Conservation (phyloP, 2,888 invertebrate species). For the Hypomecis punctinalis region DNA sequence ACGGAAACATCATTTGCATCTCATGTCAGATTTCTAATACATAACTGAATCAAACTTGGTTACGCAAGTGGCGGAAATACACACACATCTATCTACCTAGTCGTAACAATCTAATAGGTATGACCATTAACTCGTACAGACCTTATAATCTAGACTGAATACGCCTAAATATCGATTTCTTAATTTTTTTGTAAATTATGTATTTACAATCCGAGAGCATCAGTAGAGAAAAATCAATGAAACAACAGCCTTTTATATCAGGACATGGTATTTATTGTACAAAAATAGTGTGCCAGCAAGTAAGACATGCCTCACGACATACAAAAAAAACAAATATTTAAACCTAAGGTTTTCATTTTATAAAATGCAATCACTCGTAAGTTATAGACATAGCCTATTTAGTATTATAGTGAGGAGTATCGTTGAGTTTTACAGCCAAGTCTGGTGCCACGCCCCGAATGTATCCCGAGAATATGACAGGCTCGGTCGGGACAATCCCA, state of each 20-base stretch:
- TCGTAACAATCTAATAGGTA: too few relatives aligned
- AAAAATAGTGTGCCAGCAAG: conserved; percentile 85
- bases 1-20: conserved; percentile 33
- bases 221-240: conserved; percentile 66
- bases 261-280: conserved; percentile 85
- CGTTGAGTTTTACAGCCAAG: conserved; percentile 82
- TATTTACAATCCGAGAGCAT: too few relatives aligned
- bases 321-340: conserved; percentile 82
- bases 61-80: conserved; percentile 16
- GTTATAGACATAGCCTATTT: conserved; percentile 81
- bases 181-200: not conserved
- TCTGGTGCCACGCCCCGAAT: conserved; percentile 62
- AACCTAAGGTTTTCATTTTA: conserved; percentile 77
- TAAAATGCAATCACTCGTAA: conserved; percentile 84
- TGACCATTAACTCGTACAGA: too few relatives aligned
- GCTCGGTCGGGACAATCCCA: conserved; percentile 53
- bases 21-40: conserved; percentile 34
- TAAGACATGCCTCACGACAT: conserved; percentile 81
- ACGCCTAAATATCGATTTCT: too few relatives aligned
- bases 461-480: conserved; percentile 66
- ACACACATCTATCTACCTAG: not conserved
- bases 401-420: conserved; percentile 70
- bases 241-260: conserved; percentile 71
- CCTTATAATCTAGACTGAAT: too few relatives aligned
- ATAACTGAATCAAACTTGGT: conserved; percentile 23